Conservation (phyloP, 1,140 invertebrate genomes). For the Galleria mellonella region DNA sequence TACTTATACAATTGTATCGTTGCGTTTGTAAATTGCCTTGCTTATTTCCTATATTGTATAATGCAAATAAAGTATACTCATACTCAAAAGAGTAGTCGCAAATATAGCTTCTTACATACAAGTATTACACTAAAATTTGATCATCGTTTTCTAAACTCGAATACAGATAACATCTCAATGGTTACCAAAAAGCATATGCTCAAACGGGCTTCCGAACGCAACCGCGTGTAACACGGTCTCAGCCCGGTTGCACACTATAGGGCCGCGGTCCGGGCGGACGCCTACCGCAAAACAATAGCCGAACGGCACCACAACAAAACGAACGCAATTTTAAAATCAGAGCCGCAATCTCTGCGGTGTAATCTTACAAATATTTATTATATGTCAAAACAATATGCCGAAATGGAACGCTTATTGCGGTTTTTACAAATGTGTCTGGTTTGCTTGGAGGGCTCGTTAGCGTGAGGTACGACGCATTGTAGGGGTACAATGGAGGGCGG, state of each 20-base stretch:
- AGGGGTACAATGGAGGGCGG: slow-evolving; percentile 60
- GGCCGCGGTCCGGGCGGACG: slow-evolving; percentile 4
- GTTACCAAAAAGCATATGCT: slow-evolving; percentile 20
- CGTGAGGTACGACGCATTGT: slow-evolving; percentile 68
- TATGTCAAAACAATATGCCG: slow-evolving; percentile 73
- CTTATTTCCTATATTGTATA: no score
- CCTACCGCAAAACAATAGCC: slow-evolving; percentile 54
- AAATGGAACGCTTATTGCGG: slow-evolving; percentile 67
- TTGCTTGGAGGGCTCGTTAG: slow-evolving; percentile 67
- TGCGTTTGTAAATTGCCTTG: no score
- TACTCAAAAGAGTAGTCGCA: no score
- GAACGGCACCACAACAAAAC: slow-evolving; percentile 29
- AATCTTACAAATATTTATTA: slow-evolving; percentile 73
- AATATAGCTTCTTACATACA: no score
- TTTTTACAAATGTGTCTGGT: slow-evolving; percentile 72
- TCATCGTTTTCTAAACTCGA: background rate
- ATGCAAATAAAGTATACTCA: no score
- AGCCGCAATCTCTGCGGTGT: slow-evolving; percentile 51
- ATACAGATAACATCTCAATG: slow-evolving; percentile 1
- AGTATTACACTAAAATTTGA: no score
- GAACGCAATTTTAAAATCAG: slow-evolving; percentile 55
- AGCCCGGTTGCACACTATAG: background rate
- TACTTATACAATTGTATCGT: no score
- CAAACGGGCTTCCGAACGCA: slow-evolving; percentile 38
- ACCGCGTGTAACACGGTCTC: slow-evolving; percentile 58